A percentile compares a stretch with the other conserved stretches of the same genome.
Conservation (phyloP, 1,140 invertebrate species). For the Pentalonia nigronervosa region DNA sequence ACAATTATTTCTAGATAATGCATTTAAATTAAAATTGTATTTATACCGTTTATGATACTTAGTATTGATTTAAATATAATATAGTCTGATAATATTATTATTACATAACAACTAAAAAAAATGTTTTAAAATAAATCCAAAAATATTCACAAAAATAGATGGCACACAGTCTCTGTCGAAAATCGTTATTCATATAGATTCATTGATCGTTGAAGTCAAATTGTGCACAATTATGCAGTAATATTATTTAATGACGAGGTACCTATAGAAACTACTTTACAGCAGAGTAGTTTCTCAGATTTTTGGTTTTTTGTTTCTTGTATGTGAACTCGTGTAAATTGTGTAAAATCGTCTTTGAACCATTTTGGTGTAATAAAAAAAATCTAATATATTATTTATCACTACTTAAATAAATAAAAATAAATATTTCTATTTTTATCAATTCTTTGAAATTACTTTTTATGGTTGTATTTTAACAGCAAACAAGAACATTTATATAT, state of each 20-base stretch:
- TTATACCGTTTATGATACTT: background rate
- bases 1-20: too few species aligned
- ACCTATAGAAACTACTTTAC: background rate
- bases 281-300: background rate
- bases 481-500: background rate
- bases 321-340: background rate
- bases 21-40: too few species aligned
- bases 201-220: background rate
- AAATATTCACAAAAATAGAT: background rate
- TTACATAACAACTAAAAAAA: background rate
- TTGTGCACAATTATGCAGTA: background rate
- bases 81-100: background rate
- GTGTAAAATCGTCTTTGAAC: background rate
- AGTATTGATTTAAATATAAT: background rate
- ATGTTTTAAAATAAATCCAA: background rate
- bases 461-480: background rate
- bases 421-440: background rate
- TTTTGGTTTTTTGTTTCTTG: background rate
- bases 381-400: background rate
- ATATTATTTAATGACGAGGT: background rate
- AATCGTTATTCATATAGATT: background rate
- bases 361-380: background rate
- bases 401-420: background rate
- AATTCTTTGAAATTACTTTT: background rate
- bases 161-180: background rate